phyloP scores from a whole-genome alignment of 2,888 invertebrate genomes.

The Lottia scabra region DNA sequence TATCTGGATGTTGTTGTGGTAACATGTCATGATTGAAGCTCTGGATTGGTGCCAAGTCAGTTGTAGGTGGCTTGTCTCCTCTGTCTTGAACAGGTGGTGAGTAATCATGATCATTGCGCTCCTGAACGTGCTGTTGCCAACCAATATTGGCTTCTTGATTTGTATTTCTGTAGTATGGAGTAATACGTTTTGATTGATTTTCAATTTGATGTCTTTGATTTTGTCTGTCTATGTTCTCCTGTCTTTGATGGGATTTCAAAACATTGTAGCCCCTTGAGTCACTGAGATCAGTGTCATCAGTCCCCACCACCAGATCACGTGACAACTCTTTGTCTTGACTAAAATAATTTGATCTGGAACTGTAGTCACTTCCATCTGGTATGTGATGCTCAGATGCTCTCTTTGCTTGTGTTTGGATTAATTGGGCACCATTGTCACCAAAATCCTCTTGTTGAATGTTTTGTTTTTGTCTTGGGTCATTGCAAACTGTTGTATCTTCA shows the following conservation, averaged over 20 bases:
- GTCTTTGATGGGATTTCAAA: constrained; percentile 10
- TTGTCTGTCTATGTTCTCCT: background rate
- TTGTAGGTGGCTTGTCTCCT: constrained; percentile 16
- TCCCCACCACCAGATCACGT: constrained; percentile 43
- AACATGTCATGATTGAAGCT: constrained; percentile 36
- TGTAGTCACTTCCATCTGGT: constrained; percentile 52
- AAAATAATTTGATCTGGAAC: constrained; percentile 39
- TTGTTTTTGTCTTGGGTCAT: background rate
- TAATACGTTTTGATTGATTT: no score
- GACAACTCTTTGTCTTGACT: constrained; percentile 36
- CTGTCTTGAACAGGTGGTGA: background rate
- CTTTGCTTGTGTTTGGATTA: no score
- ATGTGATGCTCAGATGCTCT: constrained; percentile 43
- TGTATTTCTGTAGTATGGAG: no score
- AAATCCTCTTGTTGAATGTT: background rate
- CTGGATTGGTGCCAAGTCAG: constrained; percentile 23
- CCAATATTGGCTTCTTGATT: no score
- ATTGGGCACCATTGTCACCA: background rate
- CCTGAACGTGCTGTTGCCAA: no score
- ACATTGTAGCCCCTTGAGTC: constrained; percentile 48
- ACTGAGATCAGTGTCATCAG: constrained; percentile 42
- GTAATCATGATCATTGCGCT: background rate
- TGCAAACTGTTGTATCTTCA: background rate
- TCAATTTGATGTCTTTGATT: background rate
- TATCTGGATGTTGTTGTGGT: constrained; percentile 25